These are phyloP conservation scores for Brachypteracias leptosomus DNA, from an alignment of 2,113 vertebrate species.

Conservation along the genomic window DNA sequence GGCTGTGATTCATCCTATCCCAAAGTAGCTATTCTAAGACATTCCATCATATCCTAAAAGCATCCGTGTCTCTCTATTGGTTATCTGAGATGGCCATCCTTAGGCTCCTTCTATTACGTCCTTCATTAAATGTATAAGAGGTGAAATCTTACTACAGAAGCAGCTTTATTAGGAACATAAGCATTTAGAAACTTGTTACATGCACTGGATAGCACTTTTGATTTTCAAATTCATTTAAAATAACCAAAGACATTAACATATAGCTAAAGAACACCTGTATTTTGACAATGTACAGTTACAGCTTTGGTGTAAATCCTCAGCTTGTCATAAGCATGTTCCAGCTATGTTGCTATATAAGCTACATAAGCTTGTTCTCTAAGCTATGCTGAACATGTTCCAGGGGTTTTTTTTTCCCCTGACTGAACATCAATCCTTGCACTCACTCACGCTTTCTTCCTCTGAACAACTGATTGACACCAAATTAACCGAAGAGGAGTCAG, in stretches of 20 bases:
- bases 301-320: slow-evolving; percentile 45
- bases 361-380: slow-evolving; percentile 53
- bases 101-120: not conserved
- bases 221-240: not conserved
- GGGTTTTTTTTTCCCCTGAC: not conserved
- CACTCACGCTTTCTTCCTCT: not conserved
- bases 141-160: not conserved
- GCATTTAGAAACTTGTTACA: not conserved
- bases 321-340: slow-evolving; percentile 53
- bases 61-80: not conserved
- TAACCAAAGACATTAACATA: not conserved
- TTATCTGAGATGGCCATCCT: slow-evolving; percentile 3
- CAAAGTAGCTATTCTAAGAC: slow-evolving; percentile 41
- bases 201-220: not conserved
- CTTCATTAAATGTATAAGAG: not conserved
- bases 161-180: not conserved
- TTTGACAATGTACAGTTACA: slow-evolving; percentile 40
- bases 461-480: slow-evolving; percentile 20
- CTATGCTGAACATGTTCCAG: slow-evolving; percentile 41
- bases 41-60: slow-evolving; percentile 37
- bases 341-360: slow-evolving; percentile 54
- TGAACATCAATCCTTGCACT: slow-evolving; percentile 30
- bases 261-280: slow-evolving; percentile 11
- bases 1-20: slow-evolving; percentile 59
- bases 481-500: not conserved